Evolutionary conservation across 64 coral and sea anemone species (phyloP).

Genomic region (Stylophora pistillata): DNA sequence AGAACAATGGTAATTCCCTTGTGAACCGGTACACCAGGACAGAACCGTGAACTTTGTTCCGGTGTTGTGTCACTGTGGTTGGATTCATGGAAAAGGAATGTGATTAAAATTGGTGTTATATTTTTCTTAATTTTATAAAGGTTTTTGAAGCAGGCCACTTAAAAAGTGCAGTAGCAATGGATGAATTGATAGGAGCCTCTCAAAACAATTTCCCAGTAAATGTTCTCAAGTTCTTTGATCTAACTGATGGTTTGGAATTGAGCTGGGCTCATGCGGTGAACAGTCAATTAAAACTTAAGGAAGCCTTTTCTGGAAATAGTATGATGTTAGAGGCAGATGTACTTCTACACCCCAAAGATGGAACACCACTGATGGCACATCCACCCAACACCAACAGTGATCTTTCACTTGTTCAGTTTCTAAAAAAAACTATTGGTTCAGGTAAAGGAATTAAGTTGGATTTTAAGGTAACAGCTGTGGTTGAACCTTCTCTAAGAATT

Average conservation of each 20-base stretch:
- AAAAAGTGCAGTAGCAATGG: background rate
- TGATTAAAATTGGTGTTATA: background rate
- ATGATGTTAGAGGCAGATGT: slow-evolving; percentile 94
- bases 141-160: background rate
- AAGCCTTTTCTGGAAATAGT: slow-evolving; percentile 41
- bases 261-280: slow-evolving; percentile 86
- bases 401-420: slow-evolving; percentile 65
- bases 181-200: background rate
- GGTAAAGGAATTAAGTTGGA: slow-evolving; percentile 81
- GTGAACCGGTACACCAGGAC: too few relatives aligned
- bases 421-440: slow-evolving; percentile 42
- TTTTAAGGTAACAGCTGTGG: slow-evolving; percentile 62
- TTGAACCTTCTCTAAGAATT: slow-evolving; percentile 72
- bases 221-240: background rate
- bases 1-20: too few relatives aligned
- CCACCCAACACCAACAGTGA: slow-evolving; percentile 73
- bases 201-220: background rate
- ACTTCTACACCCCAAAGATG: slow-evolving; percentile 7
- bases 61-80: background rate
- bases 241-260: slow-evolving; percentile 43
- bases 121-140: background rate
- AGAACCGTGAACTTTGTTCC: background rate
- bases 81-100: too few relatives aligned
- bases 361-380: slow-evolving; percentile 80
- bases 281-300: slow-evolving; percentile 44